Evolutionary conservation across 2,797 vertebrate species (phyloP).

Genomic region (Arrhamphus sclerolepis): DNA sequence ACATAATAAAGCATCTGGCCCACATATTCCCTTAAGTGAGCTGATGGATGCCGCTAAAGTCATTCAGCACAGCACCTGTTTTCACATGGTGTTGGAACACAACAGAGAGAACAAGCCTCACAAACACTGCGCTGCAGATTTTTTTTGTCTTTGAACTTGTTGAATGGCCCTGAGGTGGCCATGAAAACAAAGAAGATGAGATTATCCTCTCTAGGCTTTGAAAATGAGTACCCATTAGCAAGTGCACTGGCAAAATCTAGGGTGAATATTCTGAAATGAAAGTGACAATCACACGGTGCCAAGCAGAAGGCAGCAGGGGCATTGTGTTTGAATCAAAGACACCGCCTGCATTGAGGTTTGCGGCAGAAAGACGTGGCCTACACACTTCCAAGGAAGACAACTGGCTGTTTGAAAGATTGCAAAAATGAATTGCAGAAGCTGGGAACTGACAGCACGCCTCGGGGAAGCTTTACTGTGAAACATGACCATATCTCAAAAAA

Average conservation of each 20-base stretch:
- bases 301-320: slow-evolving; percentile 53
- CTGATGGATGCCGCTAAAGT: slow-evolving; percentile 43
- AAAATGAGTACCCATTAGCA: slow-evolving; percentile 62
- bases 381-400: slow-evolving; percentile 61
- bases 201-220: slow-evolving; percentile 59
- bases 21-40: slow-evolving; percentile 57
- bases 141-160: slow-evolving; percentile 54
- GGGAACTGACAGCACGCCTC: slow-evolving; percentile 56
- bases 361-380: slow-evolving; percentile 53
- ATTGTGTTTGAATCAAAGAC: slow-evolving; percentile 73
- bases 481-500: slow-evolving; percentile 36
- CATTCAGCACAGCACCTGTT: slow-evolving; percentile 59
- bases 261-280: slow-evolving; percentile 67
- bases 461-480: slow-evolving; percentile 47
- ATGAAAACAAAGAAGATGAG: slow-evolving; percentile 66
- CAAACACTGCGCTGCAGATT: slow-evolving; percentile 33
- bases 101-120: slow-evolving; percentile 25
- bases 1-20: slow-evolving; percentile 66
- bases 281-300: slow-evolving; percentile 52
- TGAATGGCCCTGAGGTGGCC: slow-evolving; percentile 60
- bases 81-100: slow-evolving; percentile 39
- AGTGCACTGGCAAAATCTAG: slow-evolving; percentile 54
- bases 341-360: slow-evolving; percentile 63
- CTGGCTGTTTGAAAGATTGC: slow-evolving; percentile 49
- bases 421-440: slow-evolving; percentile 42